A percentile compares a stretch with the other conserved stretches of the same genome.
phyloP scores from a whole-genome alignment of 2,888 invertebrate genomes.

The Plagodis dolabraria region DNA sequence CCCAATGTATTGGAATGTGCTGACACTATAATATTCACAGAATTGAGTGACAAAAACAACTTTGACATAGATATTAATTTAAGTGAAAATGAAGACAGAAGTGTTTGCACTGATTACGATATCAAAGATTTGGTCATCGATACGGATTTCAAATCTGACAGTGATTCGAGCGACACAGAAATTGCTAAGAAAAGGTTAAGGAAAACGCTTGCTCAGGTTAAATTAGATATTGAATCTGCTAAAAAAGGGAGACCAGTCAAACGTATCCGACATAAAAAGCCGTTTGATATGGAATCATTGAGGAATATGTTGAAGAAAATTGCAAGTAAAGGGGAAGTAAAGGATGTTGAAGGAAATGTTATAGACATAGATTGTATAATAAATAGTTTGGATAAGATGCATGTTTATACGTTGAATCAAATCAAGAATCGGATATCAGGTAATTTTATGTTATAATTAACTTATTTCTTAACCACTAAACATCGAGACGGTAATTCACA shows the following conservation, averaged over 20 bases:
- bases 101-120: conserved; percentile 1
- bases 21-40: background rate
- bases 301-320: conserved; percentile 1
- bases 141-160: background rate
- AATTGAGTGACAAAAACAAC: background rate
- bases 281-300: conserved; percentile 4
- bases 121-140: background rate
- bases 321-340: background rate
- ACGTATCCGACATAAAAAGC: conserved; percentile 1
- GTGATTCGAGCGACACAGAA: conserved; percentile 5
- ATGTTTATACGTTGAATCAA: conserved; percentile 14
- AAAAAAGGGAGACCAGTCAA: background rate
- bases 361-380: conserved; percentile 10
- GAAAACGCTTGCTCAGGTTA: background rate
- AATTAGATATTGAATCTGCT: background rate
- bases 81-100: background rate
- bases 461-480: too few relatives aligned
- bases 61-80: background rate
- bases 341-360: conserved; percentile 4
- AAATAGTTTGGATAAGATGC: conserved; percentile 14
- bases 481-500: too few relatives aligned
- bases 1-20: background rate
- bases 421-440: conserved; percentile 7
- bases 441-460: too few relatives aligned
- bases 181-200: background rate